Conservation (phyloP, 1,140 invertebrate species). For the Zaprionus ornatus region DNA sequence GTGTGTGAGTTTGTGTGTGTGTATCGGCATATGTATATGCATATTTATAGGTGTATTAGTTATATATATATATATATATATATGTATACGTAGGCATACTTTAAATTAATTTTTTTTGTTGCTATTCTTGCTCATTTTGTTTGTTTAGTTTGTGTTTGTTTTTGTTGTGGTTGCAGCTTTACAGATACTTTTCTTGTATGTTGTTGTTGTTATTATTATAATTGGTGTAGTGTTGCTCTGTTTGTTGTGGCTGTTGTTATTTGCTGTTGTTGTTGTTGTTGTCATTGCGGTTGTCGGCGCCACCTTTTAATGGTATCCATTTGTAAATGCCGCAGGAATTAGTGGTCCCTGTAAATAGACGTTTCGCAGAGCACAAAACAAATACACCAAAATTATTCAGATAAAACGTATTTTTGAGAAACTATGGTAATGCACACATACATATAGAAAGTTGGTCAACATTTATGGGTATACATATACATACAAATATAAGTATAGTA, state of each 20-base stretch:
- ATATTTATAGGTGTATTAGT: constrained; percentile 27
- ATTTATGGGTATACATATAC: constrained; percentile 49
- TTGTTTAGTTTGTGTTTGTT: constrained; percentile 31
- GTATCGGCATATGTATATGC: constrained; percentile 31
- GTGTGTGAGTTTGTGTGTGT: constrained; percentile 44
- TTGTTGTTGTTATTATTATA: constrained; percentile 51
- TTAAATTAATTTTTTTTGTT: constrained; percentile 53
- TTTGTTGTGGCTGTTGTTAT: constrained; percentile 71
- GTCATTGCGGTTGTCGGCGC: constrained; percentile 77
- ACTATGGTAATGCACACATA: constrained; percentile 65
- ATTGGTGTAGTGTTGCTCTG: constrained; percentile 41
- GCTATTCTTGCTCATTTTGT: constrained; percentile 36
- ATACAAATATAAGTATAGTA: constrained; percentile 39
- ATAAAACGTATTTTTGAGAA: constrained; percentile 61
- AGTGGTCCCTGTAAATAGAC: constrained; percentile 90
- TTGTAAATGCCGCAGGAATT: constrained; percentile 96
- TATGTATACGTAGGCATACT: constrained; percentile 43
- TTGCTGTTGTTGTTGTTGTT: constrained; percentile 63
- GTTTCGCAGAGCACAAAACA: constrained; percentile 76
- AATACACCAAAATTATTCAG: constrained; percentile 78
- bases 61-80: constrained; percentile 51
- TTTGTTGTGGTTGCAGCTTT: constrained; percentile 65
- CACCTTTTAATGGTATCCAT: constrained; percentile 94
- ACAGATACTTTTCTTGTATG: constrained; percentile 49
- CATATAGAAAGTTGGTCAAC: constrained; percentile 48